phyloP scores from a whole-genome alignment of 2,113 vertebrate species.

The Callocephalon fimbriatum region DNA sequence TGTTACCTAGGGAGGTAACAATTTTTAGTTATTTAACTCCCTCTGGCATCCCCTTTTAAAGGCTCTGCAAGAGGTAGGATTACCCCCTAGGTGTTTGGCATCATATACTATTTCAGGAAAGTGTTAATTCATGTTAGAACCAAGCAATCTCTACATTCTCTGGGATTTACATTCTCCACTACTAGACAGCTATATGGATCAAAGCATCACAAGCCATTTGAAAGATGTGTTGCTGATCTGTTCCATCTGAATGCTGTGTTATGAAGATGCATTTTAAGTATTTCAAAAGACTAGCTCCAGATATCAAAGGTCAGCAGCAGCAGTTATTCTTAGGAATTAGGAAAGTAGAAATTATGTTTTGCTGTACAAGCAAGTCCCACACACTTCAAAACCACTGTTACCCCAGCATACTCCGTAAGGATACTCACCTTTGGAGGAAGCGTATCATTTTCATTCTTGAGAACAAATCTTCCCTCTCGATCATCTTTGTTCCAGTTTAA shows the following conservation, averaged over 20 bases:
- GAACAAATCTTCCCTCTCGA: slow-evolving; percentile 94
- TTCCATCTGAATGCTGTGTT: neutral
- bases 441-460: slow-evolving; percentile 98
- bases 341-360: neutral
- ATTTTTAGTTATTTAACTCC: neutral
- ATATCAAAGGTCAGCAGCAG: neutral
- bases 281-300: neutral
- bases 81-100: neutral
- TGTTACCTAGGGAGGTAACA: neutral
- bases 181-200: neutral
- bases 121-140: neutral
- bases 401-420: neutral
- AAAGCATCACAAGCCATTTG: neutral
- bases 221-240: neutral
- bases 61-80: neutral
- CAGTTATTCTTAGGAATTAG: neutral
- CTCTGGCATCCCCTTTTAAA: neutral
- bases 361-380: neutral
- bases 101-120: neutral
- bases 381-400: neutral
- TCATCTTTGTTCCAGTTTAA: slow-evolving; percentile 99
- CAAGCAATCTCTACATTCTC: neutral
- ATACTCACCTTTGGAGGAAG: slow-evolving; percentile 86
- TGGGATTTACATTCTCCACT: neutral
- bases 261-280: neutral